Evolutionary conservation across 2,888 invertebrate genomes (phyloP).

Genomic region (Dusona sp.): DNA sequence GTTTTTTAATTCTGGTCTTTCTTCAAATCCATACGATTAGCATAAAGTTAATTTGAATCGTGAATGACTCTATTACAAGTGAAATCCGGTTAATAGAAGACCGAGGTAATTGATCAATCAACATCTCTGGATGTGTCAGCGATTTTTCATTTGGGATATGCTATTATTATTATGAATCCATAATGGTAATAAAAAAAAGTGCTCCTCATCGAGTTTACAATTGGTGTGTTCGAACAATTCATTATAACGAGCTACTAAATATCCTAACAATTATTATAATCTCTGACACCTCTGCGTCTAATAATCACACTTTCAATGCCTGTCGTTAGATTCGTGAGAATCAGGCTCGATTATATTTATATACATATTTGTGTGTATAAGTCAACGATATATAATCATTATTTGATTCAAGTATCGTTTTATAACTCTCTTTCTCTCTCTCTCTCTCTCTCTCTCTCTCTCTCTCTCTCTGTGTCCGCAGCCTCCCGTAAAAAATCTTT

Average conservation of each 20-base stretch:
- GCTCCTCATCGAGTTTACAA: neutral
- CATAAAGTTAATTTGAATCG: neutral
- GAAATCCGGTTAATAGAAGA: constrained; percentile 8
- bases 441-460: too few relatives aligned
- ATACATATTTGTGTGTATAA: neutral
- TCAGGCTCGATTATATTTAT: too few relatives aligned
- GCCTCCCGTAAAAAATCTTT: neutral
- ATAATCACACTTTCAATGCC: constrained; percentile 36
- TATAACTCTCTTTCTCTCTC: neutral
- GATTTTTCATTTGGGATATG: constrained; percentile 1
- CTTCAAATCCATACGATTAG: neutral
- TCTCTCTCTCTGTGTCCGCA: too few relatives aligned
- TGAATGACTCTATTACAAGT: constrained; percentile 3
- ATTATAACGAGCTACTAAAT: constrained; percentile 14
- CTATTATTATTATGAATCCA: constrained; percentile 4
- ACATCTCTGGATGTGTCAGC: neutral
- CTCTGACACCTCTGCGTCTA: constrained; percentile 13
- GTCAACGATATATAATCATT: constrained; percentile 33
- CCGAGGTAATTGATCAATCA: constrained; percentile 24
- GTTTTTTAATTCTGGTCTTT: neutral
- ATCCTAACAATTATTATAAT: constrained; percentile 37
- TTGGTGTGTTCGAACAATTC: neutral
- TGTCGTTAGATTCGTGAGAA: constrained; percentile 24
- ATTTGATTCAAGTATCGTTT: neutral
- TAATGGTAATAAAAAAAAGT: constrained; percentile 6